These are phyloP conservation scores for Fulmarus glacialis DNA, from an alignment of 2,113 vertebrate genomes.

Conservation along the genomic window DNA sequence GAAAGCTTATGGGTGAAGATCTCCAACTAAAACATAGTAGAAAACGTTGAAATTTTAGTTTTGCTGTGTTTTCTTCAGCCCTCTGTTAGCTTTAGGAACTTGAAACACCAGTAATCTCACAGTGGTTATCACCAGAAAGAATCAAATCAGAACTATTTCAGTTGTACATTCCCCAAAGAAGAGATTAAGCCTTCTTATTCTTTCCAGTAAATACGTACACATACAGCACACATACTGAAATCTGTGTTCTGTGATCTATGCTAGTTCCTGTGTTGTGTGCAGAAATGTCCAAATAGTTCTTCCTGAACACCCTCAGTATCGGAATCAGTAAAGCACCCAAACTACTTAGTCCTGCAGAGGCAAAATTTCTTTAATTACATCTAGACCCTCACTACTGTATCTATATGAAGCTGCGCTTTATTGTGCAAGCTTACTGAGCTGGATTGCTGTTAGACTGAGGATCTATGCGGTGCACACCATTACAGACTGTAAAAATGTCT, in stretches of 20 bases:
- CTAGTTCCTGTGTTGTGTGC: not conserved
- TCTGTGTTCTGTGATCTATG: not conserved
- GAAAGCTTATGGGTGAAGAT: not conserved
- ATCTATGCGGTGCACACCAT: not conserved
- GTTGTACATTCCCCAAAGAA: not conserved
- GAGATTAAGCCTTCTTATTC: not conserved
- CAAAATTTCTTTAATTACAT: not conserved
- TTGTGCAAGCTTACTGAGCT: not conserved
- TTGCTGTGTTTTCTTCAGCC: not conserved
- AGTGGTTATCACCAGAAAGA: not conserved
- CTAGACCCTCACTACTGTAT: not conserved
- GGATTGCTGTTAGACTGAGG: not conserved
- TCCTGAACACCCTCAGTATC: not conserved
- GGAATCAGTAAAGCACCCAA: not conserved
- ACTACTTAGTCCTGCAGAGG: not conserved
- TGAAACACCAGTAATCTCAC: slow-evolving; percentile 34
- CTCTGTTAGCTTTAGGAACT: not conserved
- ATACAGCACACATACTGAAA: not conserved
- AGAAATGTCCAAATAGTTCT: not conserved
- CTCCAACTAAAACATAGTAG: not conserved
- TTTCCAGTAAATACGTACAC: not conserved
- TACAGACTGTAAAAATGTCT: not conserved
- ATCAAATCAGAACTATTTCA: not conserved
- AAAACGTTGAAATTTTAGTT: not conserved
- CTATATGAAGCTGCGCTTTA: not conserved